A percentile compares a stretch with the other conserved stretches of the same genome.
phyloP scores from a whole-genome alignment of 2,797 vertebrate species.

The Phoxinus dragarum region DNA sequence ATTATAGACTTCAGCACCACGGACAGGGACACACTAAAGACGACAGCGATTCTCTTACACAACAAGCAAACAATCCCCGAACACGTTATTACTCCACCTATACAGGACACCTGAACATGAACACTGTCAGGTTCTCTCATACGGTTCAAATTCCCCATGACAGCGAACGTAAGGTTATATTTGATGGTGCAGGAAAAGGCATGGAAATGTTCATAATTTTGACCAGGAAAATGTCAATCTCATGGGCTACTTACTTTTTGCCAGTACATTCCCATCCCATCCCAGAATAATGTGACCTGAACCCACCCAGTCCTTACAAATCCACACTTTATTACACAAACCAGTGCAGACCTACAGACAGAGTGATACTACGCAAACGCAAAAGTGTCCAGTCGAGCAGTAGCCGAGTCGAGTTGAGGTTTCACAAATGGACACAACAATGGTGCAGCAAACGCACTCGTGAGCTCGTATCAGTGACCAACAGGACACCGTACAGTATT shows the following conservation, averaged over 20 bases:
- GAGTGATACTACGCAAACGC: background rate
- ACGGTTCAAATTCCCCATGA: background rate
- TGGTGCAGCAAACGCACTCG: background rate
- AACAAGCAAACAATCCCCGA: background rate
- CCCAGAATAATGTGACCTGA: too few species aligned
- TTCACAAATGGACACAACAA: background rate
- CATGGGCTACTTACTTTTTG: background rate
- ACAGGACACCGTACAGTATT: background rate
- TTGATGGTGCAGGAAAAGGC: background rate
- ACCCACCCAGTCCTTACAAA: background rate
- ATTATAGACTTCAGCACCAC: slow-evolving; percentile 16
- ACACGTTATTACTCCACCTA: background rate
- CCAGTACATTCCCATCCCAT: background rate
- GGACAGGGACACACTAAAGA: background rate
- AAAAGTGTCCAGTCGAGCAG: background rate
- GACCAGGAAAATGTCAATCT: background rate
- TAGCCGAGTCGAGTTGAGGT: background rate
- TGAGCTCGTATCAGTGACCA: background rate
- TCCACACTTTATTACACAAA: background rate
- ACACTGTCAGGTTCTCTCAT: background rate
- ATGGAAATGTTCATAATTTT: background rate
- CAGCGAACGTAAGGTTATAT: background rate
- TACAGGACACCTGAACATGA: slow-evolving; percentile 1
- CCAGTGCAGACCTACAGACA: background rate
- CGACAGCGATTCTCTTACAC: background rate